phyloP scores from a whole-genome alignment of 2,113 vertebrate species.

The Phalacrocorax aristotelis region DNA sequence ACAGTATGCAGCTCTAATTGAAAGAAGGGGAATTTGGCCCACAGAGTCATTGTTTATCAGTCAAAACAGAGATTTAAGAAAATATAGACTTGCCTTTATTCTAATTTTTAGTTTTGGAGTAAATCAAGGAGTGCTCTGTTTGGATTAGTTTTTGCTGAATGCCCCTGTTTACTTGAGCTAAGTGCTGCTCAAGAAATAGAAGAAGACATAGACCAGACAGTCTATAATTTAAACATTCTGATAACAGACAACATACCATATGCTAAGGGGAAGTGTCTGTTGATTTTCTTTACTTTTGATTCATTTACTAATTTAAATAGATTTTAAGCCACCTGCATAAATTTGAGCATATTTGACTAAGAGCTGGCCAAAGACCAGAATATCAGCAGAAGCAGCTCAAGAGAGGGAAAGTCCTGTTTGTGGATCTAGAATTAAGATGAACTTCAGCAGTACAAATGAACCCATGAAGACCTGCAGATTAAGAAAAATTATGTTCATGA shows the following conservation, averaged over 20 bases:
- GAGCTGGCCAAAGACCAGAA: conserved; percentile 9
- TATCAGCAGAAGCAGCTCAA: not conserved
- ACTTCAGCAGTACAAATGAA: not conserved
- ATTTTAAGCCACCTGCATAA: conserved; percentile 49
- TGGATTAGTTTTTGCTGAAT: conserved; percentile 51
- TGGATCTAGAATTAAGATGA: not conserved
- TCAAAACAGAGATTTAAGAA: conserved; percentile 39
- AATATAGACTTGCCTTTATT: conserved; percentile 36
- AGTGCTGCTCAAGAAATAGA: conserved; percentile 39
- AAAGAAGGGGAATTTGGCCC: not conserved
- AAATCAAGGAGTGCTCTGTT: conserved; percentile 37
- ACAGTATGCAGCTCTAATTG: not conserved
- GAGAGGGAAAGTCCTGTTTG: not conserved
- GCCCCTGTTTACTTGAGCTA: conserved; percentile 30
- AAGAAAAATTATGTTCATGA: not conserved
- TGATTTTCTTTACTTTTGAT: conserved; percentile 49
- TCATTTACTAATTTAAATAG: conserved; percentile 43
- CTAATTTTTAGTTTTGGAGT: conserved; percentile 31
- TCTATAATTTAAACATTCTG: conserved; percentile 47
- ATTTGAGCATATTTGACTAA: conserved; percentile 10
- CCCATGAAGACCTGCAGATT: not conserved
- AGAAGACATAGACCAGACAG: conserved; percentile 48
- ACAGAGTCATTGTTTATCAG: not conserved
- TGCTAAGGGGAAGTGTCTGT: conserved; percentile 18
- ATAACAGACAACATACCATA: conserved; percentile 19